Base-by-base conservation (phyloP, 2,888 invertebrate species). In the Ophion obscuratus region DNA sequence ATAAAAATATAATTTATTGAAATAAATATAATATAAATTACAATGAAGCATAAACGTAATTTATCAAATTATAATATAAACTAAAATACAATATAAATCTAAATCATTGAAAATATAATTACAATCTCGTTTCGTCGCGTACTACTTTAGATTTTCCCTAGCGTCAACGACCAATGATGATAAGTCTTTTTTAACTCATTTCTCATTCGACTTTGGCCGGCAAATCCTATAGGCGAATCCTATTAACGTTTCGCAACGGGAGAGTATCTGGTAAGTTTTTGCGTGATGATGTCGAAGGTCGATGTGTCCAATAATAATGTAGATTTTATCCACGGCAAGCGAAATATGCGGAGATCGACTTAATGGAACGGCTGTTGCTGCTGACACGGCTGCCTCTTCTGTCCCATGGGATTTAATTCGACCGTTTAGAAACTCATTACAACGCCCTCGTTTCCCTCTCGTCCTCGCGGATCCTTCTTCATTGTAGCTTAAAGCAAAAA, bases 311-410 rank as follows among this genome's bases (percentile, higher is more conserved):
- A 75, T 75, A 53, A 68, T 81, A 68, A 75, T 62, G 81, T 59
- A 61, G 47, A 68, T 75, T 20, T 24, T 75, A 81, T 53, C 57
- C 75, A 75, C 47, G 27, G 61, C 59, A 53, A 79, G 83, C 53
- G 24, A 73, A 59, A 84, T 78, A 83, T 64, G 66, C 59, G 53
- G 67, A 27, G 77, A 78, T 71, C 59, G 62, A 74, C 78, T 85
- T 85, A 87, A 88, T 88, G 85, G 85, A 88, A 86, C 74, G 75
- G 73, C 81, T 68, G 73, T 66, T 75, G 79, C 78, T 74, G 74
- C 81, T 75, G 81, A 81, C 68, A 81, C 81, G 75, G 78, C 66
- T 62, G 68, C 77, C 40, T 61, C 74, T 31, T 67, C 61, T 20
- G 24, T 67, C 44, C 80, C 64, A 57, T 57, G 59, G 44, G 59